Percentiles rank a stretch among this genome's conserved stretches.
phyloP scores from a whole-genome alignment of 2,797 vertebrate genomes.

The Tarsius wallacei region DNA sequence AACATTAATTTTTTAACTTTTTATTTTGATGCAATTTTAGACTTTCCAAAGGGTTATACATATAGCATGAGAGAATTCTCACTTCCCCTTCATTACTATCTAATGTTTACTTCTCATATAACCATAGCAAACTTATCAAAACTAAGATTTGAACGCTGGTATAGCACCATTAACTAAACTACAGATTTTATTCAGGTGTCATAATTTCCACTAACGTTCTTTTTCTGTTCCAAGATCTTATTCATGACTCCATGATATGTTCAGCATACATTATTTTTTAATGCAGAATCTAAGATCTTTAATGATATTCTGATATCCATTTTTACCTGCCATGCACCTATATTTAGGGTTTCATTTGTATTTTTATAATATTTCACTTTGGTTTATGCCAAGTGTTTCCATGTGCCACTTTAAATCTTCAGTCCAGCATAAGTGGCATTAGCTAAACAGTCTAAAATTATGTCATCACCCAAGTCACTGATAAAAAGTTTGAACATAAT shows the following conservation, averaged over 20 bases:
- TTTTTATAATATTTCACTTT: too few relatives aligned
- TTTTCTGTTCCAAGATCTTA: not conserved
- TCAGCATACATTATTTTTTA: too few relatives aligned
- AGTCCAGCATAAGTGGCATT: too few relatives aligned
- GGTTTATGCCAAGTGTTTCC: too few relatives aligned
- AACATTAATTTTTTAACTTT: not conserved
- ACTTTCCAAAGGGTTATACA: not conserved
- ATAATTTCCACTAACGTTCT: not conserved
- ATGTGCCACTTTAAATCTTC: too few relatives aligned
- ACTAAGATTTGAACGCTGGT: not conserved
- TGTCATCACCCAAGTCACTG: too few relatives aligned
- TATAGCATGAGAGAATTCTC: not conserved
- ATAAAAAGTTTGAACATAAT: too few relatives aligned
- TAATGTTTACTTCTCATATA: not conserved
- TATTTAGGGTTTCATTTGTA: too few relatives aligned
- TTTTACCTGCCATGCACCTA: too few relatives aligned
- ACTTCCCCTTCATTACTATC: not conserved
- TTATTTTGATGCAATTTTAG: conserved; percentile 14
- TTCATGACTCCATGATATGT: not conserved
- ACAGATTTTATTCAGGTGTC: not conserved
- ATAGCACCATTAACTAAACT: not conserved
- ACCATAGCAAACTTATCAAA: not conserved
- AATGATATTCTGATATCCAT: too few relatives aligned
- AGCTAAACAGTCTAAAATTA: too few relatives aligned
- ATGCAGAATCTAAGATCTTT: too few relatives aligned